Conservation (phyloP, 2,888 invertebrate genomes). For the Lasius platythorax region DNA sequence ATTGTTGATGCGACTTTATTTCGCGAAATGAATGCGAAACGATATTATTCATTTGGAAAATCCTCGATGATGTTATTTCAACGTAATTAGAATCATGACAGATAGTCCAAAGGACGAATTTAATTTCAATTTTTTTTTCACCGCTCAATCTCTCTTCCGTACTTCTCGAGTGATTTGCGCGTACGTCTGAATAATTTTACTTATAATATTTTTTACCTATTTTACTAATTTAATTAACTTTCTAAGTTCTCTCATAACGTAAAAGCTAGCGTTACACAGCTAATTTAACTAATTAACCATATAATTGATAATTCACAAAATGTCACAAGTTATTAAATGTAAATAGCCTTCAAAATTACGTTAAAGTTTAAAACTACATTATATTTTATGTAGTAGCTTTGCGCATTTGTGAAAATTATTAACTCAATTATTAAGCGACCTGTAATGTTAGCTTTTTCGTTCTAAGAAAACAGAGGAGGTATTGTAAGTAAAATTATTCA, state of each 20-base stretch:
- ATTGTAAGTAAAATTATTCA: conserved; percentile 33
- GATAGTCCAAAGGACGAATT: conserved; percentile 34
- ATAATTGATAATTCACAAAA: conserved; percentile 27
- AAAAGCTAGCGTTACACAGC: conserved; percentile 23
- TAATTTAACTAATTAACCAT: conserved; percentile 25
- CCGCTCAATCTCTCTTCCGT: conserved; percentile 26
- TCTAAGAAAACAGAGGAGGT: not conserved
- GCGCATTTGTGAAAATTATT: conserved; percentile 31
- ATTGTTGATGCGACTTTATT: conserved; percentile 23
- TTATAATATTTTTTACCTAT: not conserved
- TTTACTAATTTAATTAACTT: conserved; percentile 18
- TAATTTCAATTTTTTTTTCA: conserved; percentile 35
- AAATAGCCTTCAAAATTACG: not conserved
- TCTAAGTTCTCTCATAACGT: not conserved
- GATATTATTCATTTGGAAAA: conserved; percentile 17
- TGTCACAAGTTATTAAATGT: conserved; percentile 12
- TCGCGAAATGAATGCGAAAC: conserved; percentile 2
- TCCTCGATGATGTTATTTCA: conserved; percentile 8
- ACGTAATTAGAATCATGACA: conserved; percentile 32
- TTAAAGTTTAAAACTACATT: not conserved
- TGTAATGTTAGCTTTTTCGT: not conserved
- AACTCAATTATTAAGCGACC: conserved; percentile 25
- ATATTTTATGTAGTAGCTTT: not conserved
- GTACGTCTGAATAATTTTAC: conserved; percentile 19
- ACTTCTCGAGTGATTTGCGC: conserved; percentile 9